phyloP scores from a whole-genome alignment of 2,113 vertebrate species.

The Rhabdomys dilectus region DNA sequence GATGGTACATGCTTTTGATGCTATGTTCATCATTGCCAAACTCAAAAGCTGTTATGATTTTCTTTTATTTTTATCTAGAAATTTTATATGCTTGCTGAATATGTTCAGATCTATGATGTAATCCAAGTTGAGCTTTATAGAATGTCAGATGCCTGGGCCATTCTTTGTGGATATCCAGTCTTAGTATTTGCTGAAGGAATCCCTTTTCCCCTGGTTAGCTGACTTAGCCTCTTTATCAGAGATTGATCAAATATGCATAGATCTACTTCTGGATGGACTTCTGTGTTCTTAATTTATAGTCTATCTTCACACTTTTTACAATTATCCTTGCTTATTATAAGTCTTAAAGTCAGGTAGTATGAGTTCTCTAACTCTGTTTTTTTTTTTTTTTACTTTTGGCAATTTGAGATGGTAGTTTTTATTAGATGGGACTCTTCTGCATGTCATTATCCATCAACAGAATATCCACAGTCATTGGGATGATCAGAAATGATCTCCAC shows the following conservation, averaged over 20 bases:
- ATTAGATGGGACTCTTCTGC: not conserved
- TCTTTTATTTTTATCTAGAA: not conserved
- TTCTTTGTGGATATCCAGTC: not conserved
- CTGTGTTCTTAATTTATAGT: not conserved
- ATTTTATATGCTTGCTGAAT: not conserved
- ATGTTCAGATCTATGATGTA: not conserved
- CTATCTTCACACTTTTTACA: not conserved
- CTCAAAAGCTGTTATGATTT: slow-evolving; percentile 8
- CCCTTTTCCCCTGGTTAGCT: not conserved
- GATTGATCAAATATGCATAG: not conserved
- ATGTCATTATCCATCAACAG: not conserved
- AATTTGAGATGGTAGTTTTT: not conserved
- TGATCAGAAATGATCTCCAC: not conserved
- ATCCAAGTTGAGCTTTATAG: not conserved
- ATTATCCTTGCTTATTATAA: not conserved
- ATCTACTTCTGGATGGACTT: not conserved
- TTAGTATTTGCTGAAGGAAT: not conserved
- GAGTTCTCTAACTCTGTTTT: not conserved
- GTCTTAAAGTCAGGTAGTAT: not conserved
- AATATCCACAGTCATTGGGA: not conserved
- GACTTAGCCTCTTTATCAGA: not conserved
- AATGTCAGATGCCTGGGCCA: not conserved
- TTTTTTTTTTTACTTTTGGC: not conserved
- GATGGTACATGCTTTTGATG: not conserved
- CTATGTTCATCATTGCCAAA: slow-evolving; percentile 1